Evolutionary conservation across 2,888 invertebrate genomes (phyloP).

Genomic region (Anagyrus pseudococci): DNA sequence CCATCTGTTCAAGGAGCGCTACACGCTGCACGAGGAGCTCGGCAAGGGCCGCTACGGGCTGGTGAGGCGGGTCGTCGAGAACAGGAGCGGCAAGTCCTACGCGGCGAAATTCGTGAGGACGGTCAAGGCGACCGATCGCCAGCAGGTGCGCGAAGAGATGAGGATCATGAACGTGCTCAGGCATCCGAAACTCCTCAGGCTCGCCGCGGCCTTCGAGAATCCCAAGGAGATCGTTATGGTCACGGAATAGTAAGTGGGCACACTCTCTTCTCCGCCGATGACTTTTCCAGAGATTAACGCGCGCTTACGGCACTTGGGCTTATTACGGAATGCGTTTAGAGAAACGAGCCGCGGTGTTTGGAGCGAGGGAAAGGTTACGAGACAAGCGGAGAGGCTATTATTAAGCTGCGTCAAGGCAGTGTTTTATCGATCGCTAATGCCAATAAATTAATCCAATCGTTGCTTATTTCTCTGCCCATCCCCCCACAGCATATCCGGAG

Average conservation of each 20-base stretch:
- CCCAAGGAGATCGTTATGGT: slow-evolving; percentile 82
- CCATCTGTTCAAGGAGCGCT: slow-evolving; percentile 68
- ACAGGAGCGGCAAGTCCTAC: slow-evolving; percentile 68
- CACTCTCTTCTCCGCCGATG: neutral
- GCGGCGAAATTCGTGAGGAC: slow-evolving; percentile 87
- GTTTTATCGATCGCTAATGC: no score
- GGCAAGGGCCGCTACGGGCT: slow-evolving; percentile 79
- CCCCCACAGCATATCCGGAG: slow-evolving; percentile 91
- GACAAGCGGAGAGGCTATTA: no score
- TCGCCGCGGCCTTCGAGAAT: slow-evolving; percentile 82
- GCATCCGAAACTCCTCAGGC: slow-evolving; percentile 84
- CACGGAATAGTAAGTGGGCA: slow-evolving; percentile 83
- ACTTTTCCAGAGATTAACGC: no score
- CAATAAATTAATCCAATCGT: no score
- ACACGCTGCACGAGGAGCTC: slow-evolving; percentile 74
- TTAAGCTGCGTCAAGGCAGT: no score
- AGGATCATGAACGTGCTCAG: slow-evolving; percentile 83
- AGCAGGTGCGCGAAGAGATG: slow-evolving; percentile 82
- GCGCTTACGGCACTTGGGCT: no score
- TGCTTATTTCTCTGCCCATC: no score
- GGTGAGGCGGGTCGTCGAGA: slow-evolving; percentile 75
- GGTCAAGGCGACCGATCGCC: slow-evolving; percentile 74
- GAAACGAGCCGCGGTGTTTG: no score
- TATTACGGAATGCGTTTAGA: no score
- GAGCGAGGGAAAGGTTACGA: no score